Percentiles rank a stretch among this genome's conserved stretches.
These are phyloP conservation scores for Pachliopta kotzebuea DNA, from an alignment of 2,888 invertebrate genomes.

Conservation along the genomic window DNA sequence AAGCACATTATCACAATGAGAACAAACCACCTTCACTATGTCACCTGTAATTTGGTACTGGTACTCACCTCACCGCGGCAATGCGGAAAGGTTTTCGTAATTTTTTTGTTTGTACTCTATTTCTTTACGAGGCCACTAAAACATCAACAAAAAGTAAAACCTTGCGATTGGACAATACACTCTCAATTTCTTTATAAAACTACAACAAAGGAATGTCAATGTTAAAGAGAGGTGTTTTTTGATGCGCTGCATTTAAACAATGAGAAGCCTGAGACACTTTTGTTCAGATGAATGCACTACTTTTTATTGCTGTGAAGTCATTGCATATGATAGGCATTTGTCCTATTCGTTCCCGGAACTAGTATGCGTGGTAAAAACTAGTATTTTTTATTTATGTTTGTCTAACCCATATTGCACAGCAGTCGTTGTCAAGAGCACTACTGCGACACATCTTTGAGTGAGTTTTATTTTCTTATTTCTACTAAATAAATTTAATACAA, in stretches of 20 bases:
- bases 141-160: slow-evolving; percentile 59
- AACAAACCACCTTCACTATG: slow-evolving; percentile 66
- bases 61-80: slow-evolving; percentile 56
- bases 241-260: slow-evolving; percentile 60
- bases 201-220: slow-evolving; percentile 46
- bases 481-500: no score
- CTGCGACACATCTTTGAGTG: slow-evolving; percentile 16
- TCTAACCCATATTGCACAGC: slow-evolving; percentile 15
- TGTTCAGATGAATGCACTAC: slow-evolving; percentile 54
- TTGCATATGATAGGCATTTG: slow-evolving; percentile 40
- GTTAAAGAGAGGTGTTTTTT: slow-evolving; percentile 71
- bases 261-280: slow-evolving; percentile 55
- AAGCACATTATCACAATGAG: slow-evolving; percentile 67
- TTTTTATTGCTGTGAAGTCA: slow-evolving; percentile 40
- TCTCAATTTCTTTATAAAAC: slow-evolving; percentile 79
- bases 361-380: slow-evolving; percentile 32
- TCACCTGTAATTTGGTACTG: slow-evolving; percentile 77
- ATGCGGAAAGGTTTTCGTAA: slow-evolving; percentile 68
- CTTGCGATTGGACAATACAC: slow-evolving; percentile 61
- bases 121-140: slow-evolving; percentile 69
- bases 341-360: slow-evolving; percentile 38
- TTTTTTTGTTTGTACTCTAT: slow-evolving; percentile 73
- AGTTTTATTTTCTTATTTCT: slow-evolving; percentile 5
- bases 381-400: slow-evolving; percentile 25
- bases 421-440: slow-evolving; percentile 16